Base-by-base conservation (phyloP, 1,140 invertebrate genomes). In the Listronotus bonariensis region DNA sequence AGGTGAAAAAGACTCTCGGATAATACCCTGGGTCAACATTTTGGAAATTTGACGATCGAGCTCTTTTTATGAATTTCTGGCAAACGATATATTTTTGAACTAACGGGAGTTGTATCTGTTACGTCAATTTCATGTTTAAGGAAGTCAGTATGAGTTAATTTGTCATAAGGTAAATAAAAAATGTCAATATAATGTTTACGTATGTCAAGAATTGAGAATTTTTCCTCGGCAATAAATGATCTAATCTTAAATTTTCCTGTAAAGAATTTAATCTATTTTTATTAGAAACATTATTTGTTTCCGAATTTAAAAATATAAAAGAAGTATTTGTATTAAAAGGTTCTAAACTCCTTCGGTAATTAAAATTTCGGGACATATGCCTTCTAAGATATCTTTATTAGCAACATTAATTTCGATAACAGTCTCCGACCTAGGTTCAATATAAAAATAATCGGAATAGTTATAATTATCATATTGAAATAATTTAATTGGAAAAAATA, bases 31-130 rank as follows among this genome's bases (percentile, higher is more conserved):
- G 6, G 5, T 14, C 6, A 43, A 12, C 41, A 43, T 43, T 43
- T 43, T 43, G 41, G 41, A 43, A 43, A 43, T 43, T 43, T n/a
- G 41, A 6, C 68, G 62, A 79, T 77, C 68, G 6, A 80, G 70
- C 73, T 81, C 26, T 76, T 52, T 70, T 77, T 68, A 42, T 79
- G 76, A n/a, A 75, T 52, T 68, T 77, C 56, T 1, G 77, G 76
- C 36, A 69, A 76, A 20, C 75, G 40, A 68, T 78, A 77, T 10
- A 58, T 63, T 72, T 75, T 75, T 7, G 72, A 46, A 52, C 41
- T 46, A 31, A 76, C 70, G 32, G 73, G 72, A 14, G 20, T 73
- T 31, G 57, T 14, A 43, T 51, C 18, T 14, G 58, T 68, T 45
- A 65, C 64, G 15, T 45, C 42, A 15, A 78, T 77, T 66, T 70